These are phyloP conservation scores for Netelia melanura DNA, from an alignment of 2,888 invertebrate species.

Conservation along the genomic window DNA sequence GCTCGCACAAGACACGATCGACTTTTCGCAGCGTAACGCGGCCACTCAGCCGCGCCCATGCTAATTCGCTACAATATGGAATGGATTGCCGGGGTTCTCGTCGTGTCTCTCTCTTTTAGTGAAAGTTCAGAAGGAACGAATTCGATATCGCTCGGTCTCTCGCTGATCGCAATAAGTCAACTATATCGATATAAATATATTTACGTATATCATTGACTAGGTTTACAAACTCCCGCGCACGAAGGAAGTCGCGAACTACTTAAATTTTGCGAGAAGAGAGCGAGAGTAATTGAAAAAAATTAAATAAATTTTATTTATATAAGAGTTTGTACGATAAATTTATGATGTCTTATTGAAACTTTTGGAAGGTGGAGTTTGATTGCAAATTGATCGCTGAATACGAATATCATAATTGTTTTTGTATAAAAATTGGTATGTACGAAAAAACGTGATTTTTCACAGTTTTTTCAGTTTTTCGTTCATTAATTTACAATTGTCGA, in stretches of 20 bases:
- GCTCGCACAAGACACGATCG: slow-evolving; percentile 65
- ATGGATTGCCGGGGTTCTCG: slow-evolving; percentile 29
- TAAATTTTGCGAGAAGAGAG: slow-evolving; percentile 31
- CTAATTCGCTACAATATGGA: slow-evolving; percentile 64
- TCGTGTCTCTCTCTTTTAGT: slow-evolving; percentile 49
- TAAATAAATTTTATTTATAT: neutral
- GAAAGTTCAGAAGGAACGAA: slow-evolving; percentile 67
- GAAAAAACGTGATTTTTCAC: too few relatives aligned
- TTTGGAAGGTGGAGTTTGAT: too few relatives aligned
- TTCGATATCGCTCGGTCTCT: slow-evolving; percentile 60
- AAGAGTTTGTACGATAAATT: too few relatives aligned
- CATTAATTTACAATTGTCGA: too few relatives aligned
- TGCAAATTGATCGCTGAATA: neutral
- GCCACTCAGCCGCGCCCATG: slow-evolving; percentile 69
- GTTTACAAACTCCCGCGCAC: slow-evolving; percentile 38
- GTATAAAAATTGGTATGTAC: too few relatives aligned
- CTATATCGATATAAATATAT: neutral
- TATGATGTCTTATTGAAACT: too few relatives aligned
- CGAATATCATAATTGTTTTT: neutral
- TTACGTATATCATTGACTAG: slow-evolving; percentile 19
- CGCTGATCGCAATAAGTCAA: slow-evolving; percentile 25
- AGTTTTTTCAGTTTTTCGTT: too few relatives aligned
- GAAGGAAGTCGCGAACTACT: slow-evolving; percentile 43
- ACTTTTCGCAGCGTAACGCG: slow-evolving; percentile 69
- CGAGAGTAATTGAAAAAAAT: neutral